Evolutionary conservation across 2,113 vertebrate genomes (phyloP), one percentile per base, ranked within the genome.

Genomic region (Ciconia boyciana): DNA sequence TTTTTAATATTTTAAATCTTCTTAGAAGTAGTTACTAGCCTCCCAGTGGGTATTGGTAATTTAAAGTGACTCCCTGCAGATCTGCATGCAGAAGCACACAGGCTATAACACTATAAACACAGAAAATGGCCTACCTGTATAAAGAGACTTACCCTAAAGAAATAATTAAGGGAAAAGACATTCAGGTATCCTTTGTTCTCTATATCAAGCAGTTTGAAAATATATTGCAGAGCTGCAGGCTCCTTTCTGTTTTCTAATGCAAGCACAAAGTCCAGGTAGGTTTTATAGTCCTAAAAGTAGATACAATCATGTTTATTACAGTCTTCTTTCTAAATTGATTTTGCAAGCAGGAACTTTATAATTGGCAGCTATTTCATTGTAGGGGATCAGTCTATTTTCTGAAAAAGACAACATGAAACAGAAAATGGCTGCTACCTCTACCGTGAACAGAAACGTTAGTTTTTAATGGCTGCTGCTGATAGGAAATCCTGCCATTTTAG

Each of bases 161-260:
- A 99, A 97, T 99, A 99, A 98, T 99, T 99, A 96, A 99, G 99
- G 64, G 99, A 98, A 97, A 99, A 99, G 92, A 99, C 99, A 90
- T 99, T 99, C 96, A 99, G 98, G 97, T 98, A 98, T 92, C 99
- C 99, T 97, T 98, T 99, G 98, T 99, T 99, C 97, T 99, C 99
- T 98, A 99, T 99, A 97, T 99, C 99, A 97, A 99, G 98, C 95
- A 99, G 98, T 97, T 99, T 99, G 96, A 99, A 99, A 95, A 99
- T 99, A 94, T 99, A 99, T 57, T 99, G 99, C 76, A 99, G 97
- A 24, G 99, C 99, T 62, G 99, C 99, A 36, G 99, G 99, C 93
- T 99, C 99, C 97, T 99, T 99, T 97, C 99, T 98, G 98, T 99
- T 99, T 97, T 99, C 99, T 98, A 99, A 98, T 54, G 99, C 99